Conservation (phyloP, 1,140 invertebrate genomes). For the Cepaea nemoralis region DNA sequence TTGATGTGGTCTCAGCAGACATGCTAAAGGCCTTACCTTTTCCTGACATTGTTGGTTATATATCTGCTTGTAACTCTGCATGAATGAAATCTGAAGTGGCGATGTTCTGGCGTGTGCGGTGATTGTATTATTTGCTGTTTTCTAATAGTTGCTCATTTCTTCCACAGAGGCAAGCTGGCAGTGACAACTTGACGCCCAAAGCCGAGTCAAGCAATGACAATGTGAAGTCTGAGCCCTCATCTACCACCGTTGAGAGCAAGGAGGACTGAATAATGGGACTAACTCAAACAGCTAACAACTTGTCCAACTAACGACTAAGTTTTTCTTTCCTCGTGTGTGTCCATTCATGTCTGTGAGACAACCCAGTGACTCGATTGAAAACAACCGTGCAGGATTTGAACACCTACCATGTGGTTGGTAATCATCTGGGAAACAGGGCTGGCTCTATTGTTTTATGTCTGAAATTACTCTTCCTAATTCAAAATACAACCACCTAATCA, state of each 20-base stretch:
- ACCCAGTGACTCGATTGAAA: slow-evolving; percentile 39
- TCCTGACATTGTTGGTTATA: not conserved
- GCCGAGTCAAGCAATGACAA: slow-evolving; percentile 33
- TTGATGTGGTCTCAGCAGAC: no score
- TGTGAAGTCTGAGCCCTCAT: slow-evolving; percentile 31
- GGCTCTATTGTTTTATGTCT: slow-evolving; percentile 27
- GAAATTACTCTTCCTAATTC: slow-evolving; percentile 16
- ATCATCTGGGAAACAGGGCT: slow-evolving; percentile 37
- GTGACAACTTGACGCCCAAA: slow-evolving; percentile 1
- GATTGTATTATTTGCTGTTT: not conserved
- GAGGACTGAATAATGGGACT: slow-evolving; percentile 11
- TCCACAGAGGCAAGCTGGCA: not conserved
- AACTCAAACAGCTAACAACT: slow-evolving; percentile 5
- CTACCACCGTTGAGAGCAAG: slow-evolving; percentile 31
- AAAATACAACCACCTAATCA: not conserved
- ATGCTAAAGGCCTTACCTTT: no score
- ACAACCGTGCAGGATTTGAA: slow-evolving; percentile 20
- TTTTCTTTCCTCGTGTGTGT: slow-evolving; percentile 26
- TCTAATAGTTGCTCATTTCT: slow-evolving; percentile 7
- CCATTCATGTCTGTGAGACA: slow-evolving; percentile 31
- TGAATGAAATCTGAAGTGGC: not conserved
- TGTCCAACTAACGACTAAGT: slow-evolving; percentile 1
- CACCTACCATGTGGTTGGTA: not conserved
- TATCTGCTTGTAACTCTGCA: not conserved
- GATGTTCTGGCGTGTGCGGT: not conserved